Evolutionary conservation across 2,888 invertebrate species (phyloP), one percentile per base, ranked within the genome.

Genomic region (Patella pellucida): DNA sequence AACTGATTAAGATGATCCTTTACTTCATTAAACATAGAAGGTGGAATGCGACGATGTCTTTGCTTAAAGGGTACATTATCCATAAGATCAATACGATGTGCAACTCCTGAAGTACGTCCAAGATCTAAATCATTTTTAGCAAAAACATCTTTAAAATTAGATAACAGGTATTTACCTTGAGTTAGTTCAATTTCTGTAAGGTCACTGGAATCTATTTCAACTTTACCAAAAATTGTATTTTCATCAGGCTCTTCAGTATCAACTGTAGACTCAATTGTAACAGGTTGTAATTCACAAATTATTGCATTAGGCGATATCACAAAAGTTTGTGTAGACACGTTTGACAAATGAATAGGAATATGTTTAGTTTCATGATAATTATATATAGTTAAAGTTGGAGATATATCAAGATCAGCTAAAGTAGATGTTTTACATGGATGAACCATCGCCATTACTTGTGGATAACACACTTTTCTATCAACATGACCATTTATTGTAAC

Each of bases 201-300:
- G 1, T 52, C 54, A 52, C 54, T 3, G 54, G 12, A 16, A 52
- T 52, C 54, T 15, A 52, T 16, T 16, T 52, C 54, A 15, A 52
- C 54, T 16, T 52, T 52, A 52, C 54, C 54, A 1, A 52, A 16
- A 52, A 52, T 27, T 27, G 27, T 27, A 27, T 3, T 27, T 27
- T 27, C 27, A 27, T 27, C 27, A 27, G 27, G 27, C 27, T 27
- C 2, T 27, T 27, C 27, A 27, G 1, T 27, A 27, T 3, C 27
- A n/a, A 11, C n/a, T 19, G 16, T 16, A 14, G 16, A 16, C 23
- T 31, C 69, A 68, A 68, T 23, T 7, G 15, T 68, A 41, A 68
- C 69, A 12, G 23, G 69, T 27, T 68, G 69, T 68, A 68, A 68
- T 23, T 68, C 69, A 68, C 69, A 68, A n/a, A 68, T 31, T 19